These are phyloP conservation scores for Danio jaintianensis DNA, from an alignment of 2,797 vertebrate species.

Conservation along the genomic window DNA sequence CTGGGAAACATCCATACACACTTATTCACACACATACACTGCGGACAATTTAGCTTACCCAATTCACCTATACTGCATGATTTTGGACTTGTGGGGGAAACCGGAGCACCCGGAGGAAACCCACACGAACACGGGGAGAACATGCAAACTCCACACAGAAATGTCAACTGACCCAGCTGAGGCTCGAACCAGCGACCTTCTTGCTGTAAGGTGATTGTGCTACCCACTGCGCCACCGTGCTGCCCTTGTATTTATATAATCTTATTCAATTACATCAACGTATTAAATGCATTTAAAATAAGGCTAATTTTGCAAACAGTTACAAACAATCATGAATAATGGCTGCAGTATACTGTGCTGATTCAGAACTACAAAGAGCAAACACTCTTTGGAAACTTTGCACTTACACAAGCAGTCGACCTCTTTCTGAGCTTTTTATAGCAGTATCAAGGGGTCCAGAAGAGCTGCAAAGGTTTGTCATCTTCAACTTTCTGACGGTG, in stretches of 20 bases:
- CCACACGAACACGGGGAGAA: no score
- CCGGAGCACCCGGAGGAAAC: no score
- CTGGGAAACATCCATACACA: no score
- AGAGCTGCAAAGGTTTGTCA: slow-evolving; percentile 3
- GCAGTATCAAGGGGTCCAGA: slow-evolving; percentile 1
- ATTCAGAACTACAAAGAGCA: neutral
- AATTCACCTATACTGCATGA: no score
- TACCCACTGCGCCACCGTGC: no score
- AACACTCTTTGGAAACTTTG: neutral
- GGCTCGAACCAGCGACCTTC: no score
- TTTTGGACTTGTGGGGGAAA: no score
- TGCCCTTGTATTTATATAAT: neutral
- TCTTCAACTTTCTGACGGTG: slow-evolving; percentile 63
- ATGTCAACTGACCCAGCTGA: no score
- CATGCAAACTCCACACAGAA: no score
- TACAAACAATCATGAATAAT: neutral
- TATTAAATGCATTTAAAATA: neutral
- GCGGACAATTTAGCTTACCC: no score
- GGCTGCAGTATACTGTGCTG: neutral
- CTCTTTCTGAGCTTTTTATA: slow-evolving; percentile 28
- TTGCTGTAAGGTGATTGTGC: no score
- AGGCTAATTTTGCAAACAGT: neutral
- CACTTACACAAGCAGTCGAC: neutral
- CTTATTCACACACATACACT: no score
- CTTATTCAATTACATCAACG: neutral